Conservation (phyloP, 2,797 vertebrate species). For the Petrocephalus sullivani region DNA sequence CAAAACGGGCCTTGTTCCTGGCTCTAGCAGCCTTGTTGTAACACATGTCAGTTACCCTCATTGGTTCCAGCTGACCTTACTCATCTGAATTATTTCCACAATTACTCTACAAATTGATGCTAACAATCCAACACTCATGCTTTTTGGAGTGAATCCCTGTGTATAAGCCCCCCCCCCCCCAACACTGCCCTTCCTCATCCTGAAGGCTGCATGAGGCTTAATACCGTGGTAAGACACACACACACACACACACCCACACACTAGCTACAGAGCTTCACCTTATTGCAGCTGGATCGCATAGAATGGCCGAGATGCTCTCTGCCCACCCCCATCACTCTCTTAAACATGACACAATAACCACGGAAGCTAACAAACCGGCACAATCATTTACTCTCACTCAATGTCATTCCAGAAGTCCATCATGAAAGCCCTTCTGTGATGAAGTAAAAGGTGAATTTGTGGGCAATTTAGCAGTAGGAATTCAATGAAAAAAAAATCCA, state of each 20-base stretch:
- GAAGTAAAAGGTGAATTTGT: not conserved
- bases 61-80: slow-evolving; percentile 22
- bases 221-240: slow-evolving; percentile 9
- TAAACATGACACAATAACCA: not conserved
- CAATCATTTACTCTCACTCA: not conserved
- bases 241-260: not conserved
- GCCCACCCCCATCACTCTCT: not conserved
- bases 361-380: not conserved
- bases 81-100: slow-evolving; percentile 25
- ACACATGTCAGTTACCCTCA: slow-evolving; percentile 21
- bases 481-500: not conserved
- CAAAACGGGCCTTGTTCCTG: not conserved
- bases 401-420: not conserved
- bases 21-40: not conserved
- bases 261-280: not conserved
- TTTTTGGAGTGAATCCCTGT: not conserved
- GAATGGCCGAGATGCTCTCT: not conserved
- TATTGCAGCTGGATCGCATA: not conserved
- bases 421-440: not conserved
- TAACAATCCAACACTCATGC: not conserved
- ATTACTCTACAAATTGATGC: slow-evolving; percentile 27
- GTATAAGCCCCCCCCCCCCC: not conserved
- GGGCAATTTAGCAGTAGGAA: not conserved
- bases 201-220: not conserved
- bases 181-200: not conserved